A percentile compares a stretch with the other conserved stretches of the same genome.
These are phyloP conservation scores for Xanthia togata DNA, from an alignment of 2,888 invertebrate genomes.

Conservation along the genomic window DNA sequence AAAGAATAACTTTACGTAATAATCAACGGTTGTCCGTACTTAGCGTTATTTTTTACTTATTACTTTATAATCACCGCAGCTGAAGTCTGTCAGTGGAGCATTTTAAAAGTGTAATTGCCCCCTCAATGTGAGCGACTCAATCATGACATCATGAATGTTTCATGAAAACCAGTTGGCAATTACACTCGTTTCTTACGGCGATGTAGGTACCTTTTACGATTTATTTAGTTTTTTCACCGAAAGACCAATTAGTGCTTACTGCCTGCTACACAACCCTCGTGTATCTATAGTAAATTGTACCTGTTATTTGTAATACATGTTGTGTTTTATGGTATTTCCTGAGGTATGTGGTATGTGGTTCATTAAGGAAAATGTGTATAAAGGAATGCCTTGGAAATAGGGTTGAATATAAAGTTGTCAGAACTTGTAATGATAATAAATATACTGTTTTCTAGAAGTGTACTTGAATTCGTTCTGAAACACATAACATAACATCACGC, in stretches of 20 bases:
- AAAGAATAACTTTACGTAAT: conserved; percentile 49
- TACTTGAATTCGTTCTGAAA: too few relatives aligned
- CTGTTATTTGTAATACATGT: conserved; percentile 51
- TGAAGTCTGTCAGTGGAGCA: conserved; percentile 65
- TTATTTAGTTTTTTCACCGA: conserved; percentile 74
- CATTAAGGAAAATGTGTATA: conserved; percentile 43
- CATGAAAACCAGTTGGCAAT: conserved; percentile 83
- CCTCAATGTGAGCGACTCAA: conserved; percentile 80
- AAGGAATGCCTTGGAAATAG: conserved; percentile 25
- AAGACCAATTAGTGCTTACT: conserved; percentile 80
- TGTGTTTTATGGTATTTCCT: conserved; percentile 47
- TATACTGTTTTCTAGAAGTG: neutral
- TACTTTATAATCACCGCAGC: conserved; percentile 62
- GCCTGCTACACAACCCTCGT: conserved; percentile 68
- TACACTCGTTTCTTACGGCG: conserved; percentile 71
- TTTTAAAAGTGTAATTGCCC: conserved; percentile 77
- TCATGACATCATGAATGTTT: conserved; percentile 85
- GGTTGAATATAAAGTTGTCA: neutral
- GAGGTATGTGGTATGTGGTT: conserved; percentile 43
- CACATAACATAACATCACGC: too few relatives aligned
- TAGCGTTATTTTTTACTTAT: conserved; percentile 59
- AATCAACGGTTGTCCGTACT: conserved; percentile 46
- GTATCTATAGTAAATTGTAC: conserved; percentile 53
- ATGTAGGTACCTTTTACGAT: conserved; percentile 66
- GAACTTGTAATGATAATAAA: conserved; percentile 12